Evolutionary conservation across 2,113 vertebrate species (phyloP).

Genomic region (Ellobius talpinus): DNA sequence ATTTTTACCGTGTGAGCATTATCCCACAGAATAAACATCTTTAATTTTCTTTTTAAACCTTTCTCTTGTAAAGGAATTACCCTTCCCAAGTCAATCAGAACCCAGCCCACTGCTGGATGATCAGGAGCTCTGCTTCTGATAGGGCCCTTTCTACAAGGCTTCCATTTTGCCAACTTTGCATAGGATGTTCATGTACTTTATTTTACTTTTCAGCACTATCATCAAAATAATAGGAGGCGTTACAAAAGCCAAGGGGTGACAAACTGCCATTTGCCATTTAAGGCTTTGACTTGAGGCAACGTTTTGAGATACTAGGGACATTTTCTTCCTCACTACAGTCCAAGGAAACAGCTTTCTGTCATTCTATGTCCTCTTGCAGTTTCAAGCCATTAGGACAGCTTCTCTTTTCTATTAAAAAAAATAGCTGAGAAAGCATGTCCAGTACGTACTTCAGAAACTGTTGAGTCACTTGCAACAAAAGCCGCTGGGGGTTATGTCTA

Average conservation of each 20-base stretch:
- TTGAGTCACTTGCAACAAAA: conserved; percentile 42
- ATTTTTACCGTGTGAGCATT: too few relatives aligned
- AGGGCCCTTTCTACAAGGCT: not conserved
- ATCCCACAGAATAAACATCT: not conserved
- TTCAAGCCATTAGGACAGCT: conserved; percentile 50
- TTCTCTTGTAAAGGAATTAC: conserved; percentile 28
- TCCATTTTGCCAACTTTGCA: not conserved
- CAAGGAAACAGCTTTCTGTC: conserved; percentile 44
- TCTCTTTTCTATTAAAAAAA: conserved; percentile 52
- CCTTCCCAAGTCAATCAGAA: not conserved
- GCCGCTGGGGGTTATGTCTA: not conserved
- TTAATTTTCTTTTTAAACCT: not conserved
- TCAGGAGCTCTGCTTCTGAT: not conserved
- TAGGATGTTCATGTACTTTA: conserved; percentile 18
- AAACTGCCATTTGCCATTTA: conserved; percentile 54
- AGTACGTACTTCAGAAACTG: conserved; percentile 59
- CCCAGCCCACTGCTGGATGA: not conserved
- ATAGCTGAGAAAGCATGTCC: conserved; percentile 49
- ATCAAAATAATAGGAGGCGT: not conserved
- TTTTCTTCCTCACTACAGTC: conserved; percentile 46
- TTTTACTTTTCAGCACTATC: not conserved
- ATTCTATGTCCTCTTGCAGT: conserved; percentile 27
- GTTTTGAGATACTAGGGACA: conserved; percentile 34
- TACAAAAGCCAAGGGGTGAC: not conserved
- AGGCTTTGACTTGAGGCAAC: conserved; percentile 50